Evolutionary conservation across 2,888 invertebrate species (phyloP).

Genomic region (Lasius platythorax): DNA sequence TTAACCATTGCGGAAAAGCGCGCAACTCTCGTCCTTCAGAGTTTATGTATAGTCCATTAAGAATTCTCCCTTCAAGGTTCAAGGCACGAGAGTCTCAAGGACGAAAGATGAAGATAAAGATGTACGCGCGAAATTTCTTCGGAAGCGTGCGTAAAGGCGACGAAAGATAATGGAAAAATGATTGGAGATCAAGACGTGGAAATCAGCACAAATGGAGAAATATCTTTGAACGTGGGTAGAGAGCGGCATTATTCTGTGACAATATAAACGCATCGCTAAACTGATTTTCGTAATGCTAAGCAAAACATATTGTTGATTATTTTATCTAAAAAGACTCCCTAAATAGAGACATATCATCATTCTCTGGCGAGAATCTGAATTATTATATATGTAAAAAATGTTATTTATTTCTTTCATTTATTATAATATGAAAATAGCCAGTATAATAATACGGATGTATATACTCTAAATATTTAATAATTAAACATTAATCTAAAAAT

Average conservation of each 20-base stretch:
- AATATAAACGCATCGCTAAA: neutral
- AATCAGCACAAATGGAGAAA: slow-evolving; percentile 47
- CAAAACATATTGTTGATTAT: neutral
- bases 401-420: too few relatives aligned
- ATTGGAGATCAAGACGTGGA: neutral
- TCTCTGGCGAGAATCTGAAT: neutral
- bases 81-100: neutral
- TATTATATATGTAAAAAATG: neutral
- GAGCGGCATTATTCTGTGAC: neutral
- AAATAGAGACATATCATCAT: neutral
- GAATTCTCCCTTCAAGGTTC: slow-evolving; percentile 4
- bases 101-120: neutral
- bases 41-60: slow-evolving; percentile 55
- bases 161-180: slow-evolving; percentile 33
- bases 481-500: neutral
- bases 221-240: neutral
- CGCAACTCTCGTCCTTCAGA: slow-evolving; percentile 49
- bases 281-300: neutral
- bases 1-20: slow-evolving; percentile 25
- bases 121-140: neutral
- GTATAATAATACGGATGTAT: neutral
- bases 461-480: neutral
- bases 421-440: too few relatives aligned
- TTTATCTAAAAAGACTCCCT: neutral
- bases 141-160: slow-evolving; percentile 5